These are phyloP conservation scores for Piezodorus guildinii DNA, from an alignment of 1,140 invertebrate species.

Conservation along the genomic window DNA sequence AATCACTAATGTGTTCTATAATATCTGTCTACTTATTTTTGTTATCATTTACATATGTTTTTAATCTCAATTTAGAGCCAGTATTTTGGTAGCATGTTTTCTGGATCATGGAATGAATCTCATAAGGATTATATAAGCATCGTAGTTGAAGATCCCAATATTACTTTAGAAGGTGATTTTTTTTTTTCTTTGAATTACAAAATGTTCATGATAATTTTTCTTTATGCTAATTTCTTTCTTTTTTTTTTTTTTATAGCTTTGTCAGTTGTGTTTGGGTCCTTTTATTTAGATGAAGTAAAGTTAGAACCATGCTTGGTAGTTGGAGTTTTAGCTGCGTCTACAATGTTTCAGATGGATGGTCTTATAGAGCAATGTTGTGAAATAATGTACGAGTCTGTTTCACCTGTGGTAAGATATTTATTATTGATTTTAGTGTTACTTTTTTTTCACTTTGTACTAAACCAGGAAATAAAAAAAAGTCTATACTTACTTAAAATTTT, in stretches of 20 bases:
- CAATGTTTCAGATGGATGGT: conserved; percentile 62
- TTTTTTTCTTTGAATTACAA: neutral
- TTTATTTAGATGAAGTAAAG: conserved; percentile 66
- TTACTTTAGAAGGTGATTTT: conserved; percentile 49
- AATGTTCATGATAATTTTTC: neutral
- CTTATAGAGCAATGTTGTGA: conserved; percentile 62
- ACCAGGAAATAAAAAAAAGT: no score
- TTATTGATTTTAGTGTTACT: conserved; percentile 26
- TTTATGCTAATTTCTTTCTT: neutral
- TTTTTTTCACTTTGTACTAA: neutral
- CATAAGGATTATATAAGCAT: conserved; percentile 53
- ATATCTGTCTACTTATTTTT: neutral
- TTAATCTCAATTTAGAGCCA: conserved; percentile 46
- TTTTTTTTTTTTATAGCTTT: conserved; percentile 43
- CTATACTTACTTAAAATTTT: no score
- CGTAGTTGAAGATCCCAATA: conserved; percentile 61
- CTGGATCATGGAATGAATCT: conserved; percentile 65
- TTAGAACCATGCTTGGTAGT: conserved; percentile 58
- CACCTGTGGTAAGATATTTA: conserved; percentile 36
- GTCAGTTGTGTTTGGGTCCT: conserved; percentile 59
- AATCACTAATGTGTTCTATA: conserved; percentile 1
- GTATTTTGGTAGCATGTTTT: conserved; percentile 77
- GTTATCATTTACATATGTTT: neutral
- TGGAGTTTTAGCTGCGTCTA: conserved; percentile 60
- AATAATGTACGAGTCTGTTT: conserved; percentile 66